Evolutionary conservation across 2,113 vertebrate species (phyloP).

Genomic region (Periophthalmus modestus): DNA sequence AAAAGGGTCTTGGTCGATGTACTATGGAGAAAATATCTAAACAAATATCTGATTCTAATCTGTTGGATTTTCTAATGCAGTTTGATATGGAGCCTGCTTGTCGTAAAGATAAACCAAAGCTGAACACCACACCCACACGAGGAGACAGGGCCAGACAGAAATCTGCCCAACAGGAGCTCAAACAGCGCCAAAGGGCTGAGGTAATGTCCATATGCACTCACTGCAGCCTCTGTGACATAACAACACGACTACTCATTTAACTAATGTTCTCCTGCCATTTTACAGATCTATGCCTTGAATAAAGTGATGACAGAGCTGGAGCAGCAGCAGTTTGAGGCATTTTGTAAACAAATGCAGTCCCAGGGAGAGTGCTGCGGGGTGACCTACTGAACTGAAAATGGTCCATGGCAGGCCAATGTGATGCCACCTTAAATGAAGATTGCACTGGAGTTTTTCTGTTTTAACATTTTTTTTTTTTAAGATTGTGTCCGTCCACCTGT

Average conservation of each 20-base stretch:
- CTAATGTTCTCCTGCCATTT: neutral
- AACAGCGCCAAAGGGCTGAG: slow-evolving; percentile 92
- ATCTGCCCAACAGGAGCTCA: slow-evolving; percentile 91
- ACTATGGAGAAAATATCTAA: neutral
- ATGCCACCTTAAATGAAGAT: neutral
- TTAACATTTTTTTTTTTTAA: neutral
- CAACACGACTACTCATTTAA: neutral
- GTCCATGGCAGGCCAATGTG: neutral
- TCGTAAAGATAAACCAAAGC: slow-evolving; percentile 85
- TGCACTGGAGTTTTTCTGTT: neutral
- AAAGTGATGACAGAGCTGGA: slow-evolving; percentile 97
- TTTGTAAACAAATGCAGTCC: slow-evolving; percentile 95
- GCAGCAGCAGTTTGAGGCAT: slow-evolving; percentile 96
- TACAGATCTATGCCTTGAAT: slow-evolving; percentile 93
- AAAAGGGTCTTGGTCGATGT: neutral
- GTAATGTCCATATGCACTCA: slow-evolving; percentile 56
- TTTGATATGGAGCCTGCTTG: slow-evolving; percentile 82
- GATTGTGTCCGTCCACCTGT: no score
- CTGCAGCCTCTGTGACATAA: neutral
- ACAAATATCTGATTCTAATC: neutral
- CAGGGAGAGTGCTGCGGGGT: slow-evolving; percentile 75
- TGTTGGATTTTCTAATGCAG: neutral
- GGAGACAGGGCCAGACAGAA: slow-evolving; percentile 88
- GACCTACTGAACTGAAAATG: neutral
- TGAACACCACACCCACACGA: slow-evolving; percentile 84